Evolutionary conservation across 2,113 vertebrate species (phyloP).

Genomic region (Larimichthys polyactis): DNA sequence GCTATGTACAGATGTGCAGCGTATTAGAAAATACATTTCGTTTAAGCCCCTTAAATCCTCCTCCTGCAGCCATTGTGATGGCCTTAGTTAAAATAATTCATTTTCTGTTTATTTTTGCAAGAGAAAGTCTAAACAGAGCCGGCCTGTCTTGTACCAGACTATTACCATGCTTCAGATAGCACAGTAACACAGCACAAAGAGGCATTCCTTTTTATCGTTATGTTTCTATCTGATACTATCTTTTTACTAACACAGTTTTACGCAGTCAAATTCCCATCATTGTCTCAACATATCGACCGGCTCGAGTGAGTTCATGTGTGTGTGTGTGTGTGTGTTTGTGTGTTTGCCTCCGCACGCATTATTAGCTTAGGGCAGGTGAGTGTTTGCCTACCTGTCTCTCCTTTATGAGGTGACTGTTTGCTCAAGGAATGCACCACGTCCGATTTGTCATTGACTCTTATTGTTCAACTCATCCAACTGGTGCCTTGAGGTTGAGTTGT

Average conservation of each 20-base stretch:
- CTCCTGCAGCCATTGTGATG: conserved; percentile 33
- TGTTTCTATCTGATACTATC: not conserved
- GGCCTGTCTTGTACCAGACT: not conserved
- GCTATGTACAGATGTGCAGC: conserved; percentile 6
- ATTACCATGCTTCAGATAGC: conserved; percentile 11
- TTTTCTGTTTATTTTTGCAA: conserved; percentile 43
- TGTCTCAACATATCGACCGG: conserved; percentile 50
- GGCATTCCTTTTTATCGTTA: not conserved
- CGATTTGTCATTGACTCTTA: conserved; percentile 76
- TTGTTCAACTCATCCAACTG: conserved; percentile 72
- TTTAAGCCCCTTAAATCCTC: conserved; percentile 2
- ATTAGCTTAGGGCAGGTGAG: conserved; percentile 81
- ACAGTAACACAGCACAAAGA: conserved; percentile 8
- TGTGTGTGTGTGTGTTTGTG: conserved; percentile 35
- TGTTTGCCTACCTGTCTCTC: conserved; percentile 77
- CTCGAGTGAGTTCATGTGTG: conserved; percentile 32
- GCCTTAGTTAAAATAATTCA: conserved; percentile 20
- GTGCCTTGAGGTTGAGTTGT: conserved; percentile 56
- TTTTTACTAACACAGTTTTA: conserved; percentile 3
- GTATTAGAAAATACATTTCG: conserved; percentile 11
- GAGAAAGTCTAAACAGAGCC: conserved; percentile 32
- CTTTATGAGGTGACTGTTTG: conserved; percentile 75
- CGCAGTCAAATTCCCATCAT: conserved; percentile 29
- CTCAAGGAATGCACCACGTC: conserved; percentile 75
- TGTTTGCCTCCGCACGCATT: conserved; percentile 48